These are phyloP conservation scores for Anguilla anguilla DNA, from an alignment of 2,797 vertebrate species.

Conservation along the genomic window DNA sequence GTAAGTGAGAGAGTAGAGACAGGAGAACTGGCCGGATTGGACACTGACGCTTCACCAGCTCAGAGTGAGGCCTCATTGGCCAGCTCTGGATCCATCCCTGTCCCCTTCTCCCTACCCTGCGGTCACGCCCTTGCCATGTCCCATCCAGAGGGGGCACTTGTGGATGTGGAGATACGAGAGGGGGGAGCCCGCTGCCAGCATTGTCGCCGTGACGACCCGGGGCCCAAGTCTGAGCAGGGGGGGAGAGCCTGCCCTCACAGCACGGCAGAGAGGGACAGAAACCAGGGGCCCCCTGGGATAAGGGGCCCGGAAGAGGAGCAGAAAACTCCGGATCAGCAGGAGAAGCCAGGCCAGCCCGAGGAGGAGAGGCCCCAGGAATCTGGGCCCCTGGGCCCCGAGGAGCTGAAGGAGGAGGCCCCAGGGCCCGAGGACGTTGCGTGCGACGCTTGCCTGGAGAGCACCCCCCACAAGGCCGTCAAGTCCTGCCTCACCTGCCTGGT, in stretches of 20 bases:
- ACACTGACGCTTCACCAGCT: not conserved
- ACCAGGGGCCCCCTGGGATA: constrained; percentile 51
- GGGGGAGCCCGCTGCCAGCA: not conserved
- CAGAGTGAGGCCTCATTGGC: not conserved
- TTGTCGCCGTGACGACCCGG: not conserved
- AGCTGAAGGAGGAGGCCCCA: constrained; percentile 44
- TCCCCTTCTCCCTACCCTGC: not conserved
- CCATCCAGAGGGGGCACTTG: not conserved
- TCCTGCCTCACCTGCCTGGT: constrained; percentile 81
- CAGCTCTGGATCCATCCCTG: not conserved
- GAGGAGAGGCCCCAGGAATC: not conserved
- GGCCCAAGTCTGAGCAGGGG: not conserved
- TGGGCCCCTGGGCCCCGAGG: not conserved
- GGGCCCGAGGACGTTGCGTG: constrained; percentile 69
- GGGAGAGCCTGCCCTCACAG: constrained; percentile 30
- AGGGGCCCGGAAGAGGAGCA: constrained; percentile 46
- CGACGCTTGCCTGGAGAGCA: constrained; percentile 74
- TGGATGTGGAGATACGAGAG: not conserved
- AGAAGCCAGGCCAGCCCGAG: not conserved
- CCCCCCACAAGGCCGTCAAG: constrained; percentile 66
- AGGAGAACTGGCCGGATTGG: not conserved
- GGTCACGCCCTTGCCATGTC: not conserved
- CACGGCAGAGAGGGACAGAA: constrained; percentile 52
- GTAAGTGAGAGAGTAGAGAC: not conserved
- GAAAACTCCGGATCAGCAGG: constrained; percentile 41